Base-by-base conservation (phyloP, 2,888 invertebrate species). In the Drosophila neoperkinsi region DNA sequence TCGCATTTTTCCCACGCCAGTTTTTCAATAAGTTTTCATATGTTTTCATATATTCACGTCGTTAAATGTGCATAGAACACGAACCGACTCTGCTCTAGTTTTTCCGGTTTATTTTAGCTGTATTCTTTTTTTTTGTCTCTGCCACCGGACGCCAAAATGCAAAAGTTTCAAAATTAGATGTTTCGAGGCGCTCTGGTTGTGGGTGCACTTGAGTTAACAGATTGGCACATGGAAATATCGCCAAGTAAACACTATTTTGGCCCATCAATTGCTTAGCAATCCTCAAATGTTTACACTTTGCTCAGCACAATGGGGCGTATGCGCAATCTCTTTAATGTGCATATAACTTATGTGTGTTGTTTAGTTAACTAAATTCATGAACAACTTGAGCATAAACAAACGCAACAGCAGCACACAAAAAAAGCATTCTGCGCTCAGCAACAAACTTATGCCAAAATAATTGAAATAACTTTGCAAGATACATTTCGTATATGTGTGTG, bases 1-100 rank as follows among this genome's bases (percentile, higher is more conserved):
- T 72, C 41, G 77, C 77, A 73, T 68, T 88, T 67, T 88, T 88
- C 86, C 86, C 88, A 88, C 88, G 88, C 84, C 72, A 49, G 46
- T 52, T 74, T 65, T 67, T 67, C 60, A 46, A 59, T 74, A 58
- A 70, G 74, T 56, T 71, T 60, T 53, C 28, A 28, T 28, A 9
- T 56, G 52, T 16, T 30, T n/a, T 74, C 72, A 84, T 80, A 46
- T 43, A 43, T 46, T 46, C 25, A 46, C 25, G 1, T 16, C 77
- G 76, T 76, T 51, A 77, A 77, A 71, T 83, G 71, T 81, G 84
- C 77, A 71, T 61, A 70, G 82, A 69, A 74, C 53, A 51, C 74
- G 66, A 72, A 71, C 66, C 65, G 85, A 46, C 64, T 85, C 66
- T 85, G 87, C 79, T 89, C 87, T 87, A 88, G 73, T 79, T 88